Evolutionary conservation across 1,140 invertebrate genomes (phyloP), one percentile per base, ranked within the genome.

Genomic region (Mycetomoellerius zeteki): DNA sequence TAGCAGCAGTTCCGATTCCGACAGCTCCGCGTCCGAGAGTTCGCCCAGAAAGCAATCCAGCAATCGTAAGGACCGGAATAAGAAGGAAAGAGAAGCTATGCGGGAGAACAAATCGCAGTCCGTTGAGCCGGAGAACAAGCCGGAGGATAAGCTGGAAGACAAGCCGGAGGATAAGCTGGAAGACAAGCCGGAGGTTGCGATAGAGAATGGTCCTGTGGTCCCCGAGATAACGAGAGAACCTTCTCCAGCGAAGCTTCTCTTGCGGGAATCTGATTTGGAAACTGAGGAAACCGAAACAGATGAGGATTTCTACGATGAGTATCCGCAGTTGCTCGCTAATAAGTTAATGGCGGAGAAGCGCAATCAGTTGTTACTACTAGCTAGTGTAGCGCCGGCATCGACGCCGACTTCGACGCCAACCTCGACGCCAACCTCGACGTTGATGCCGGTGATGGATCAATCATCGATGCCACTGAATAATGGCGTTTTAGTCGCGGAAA

Each of bases 231-330:
- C 56, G 8, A 84, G 24, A 24, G 76, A 76, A 0, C 81, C 85
- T 1, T 85, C 78, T 19, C 3, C 47, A 8, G 85, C 90, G 7
- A 30, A 92, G 82, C 50, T 80, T 14, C 37, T 90, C 0, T 96
- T 98, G 60, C 95, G 96, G 37, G 98, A 98, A 94, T 97, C 97
- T 0, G 98, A 98, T 93, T 95, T 98, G 14, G 97, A 98, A 86
- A 98, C 98, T 0, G 97, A 97, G 33, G 97, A 98, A 93, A 97
- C 97, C 47, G 97, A 97, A 60, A 98, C 98, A 2, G 98, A 98
- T 93, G 98, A 98, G 95, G 97, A 98, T 88, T 98, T 98, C 94
- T 98, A 98, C 93, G 97, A 98, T 93, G 96, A 97, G 89, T 96
- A 98, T 95, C 98, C 98, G 1, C 97, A 98, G 87, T 96, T 96